Percentiles rank a stretch among this genome's conserved stretches.
Evolutionary conservation across 2,113 vertebrate species (phyloP).

Genomic region (Scalopus aquaticus): DNA sequence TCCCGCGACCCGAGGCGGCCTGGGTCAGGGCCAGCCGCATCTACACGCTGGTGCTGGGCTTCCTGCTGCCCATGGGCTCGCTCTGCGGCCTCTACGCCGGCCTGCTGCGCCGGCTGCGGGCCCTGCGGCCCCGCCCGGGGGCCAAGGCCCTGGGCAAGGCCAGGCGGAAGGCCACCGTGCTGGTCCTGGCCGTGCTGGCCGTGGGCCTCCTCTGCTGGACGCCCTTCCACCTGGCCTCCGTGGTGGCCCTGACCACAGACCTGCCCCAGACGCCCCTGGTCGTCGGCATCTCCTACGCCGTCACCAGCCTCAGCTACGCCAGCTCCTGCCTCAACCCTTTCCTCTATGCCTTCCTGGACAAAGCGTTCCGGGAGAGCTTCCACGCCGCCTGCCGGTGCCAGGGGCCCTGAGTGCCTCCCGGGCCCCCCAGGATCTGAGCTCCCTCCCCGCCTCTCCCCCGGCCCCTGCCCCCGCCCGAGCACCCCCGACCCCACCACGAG

Average conservation of each 20-base stretch:
- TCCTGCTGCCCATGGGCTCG: slow-evolving; percentile 91
- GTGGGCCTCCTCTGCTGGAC: slow-evolving; percentile 95
- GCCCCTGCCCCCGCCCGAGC: too few species aligned
- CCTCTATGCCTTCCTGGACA: slow-evolving; percentile 93
- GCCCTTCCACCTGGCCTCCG: slow-evolving; percentile 93
- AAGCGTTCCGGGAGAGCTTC: slow-evolving; percentile 93
- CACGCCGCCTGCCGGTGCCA: slow-evolving; percentile 89
- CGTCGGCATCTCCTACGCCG: slow-evolving; percentile 92
- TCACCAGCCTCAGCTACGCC: slow-evolving; percentile 94
- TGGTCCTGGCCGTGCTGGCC: slow-evolving; percentile 93
- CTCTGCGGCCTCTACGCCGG: slow-evolving; percentile 91
- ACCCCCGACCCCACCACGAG: too few species aligned
- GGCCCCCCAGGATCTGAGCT: too few species aligned
- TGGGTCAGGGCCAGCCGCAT: slow-evolving; percentile 94
- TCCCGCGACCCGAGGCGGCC: slow-evolving; percentile 89
- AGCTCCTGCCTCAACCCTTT: slow-evolving; percentile 95
- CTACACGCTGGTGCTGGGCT: slow-evolving; percentile 92
- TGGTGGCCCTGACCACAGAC: slow-evolving; percentile 92
- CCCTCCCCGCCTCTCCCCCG: too few species aligned
- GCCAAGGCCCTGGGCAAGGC: slow-evolving; percentile 93
- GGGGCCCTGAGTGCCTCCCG: slow-evolving; percentile 79
- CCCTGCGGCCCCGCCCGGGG: slow-evolving; percentile 91
- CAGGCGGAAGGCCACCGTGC: slow-evolving; percentile 92
- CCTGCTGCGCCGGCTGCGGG: slow-evolving; percentile 91
- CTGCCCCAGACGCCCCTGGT: slow-evolving; percentile 90